Evolutionary conservation across 2,113 vertebrate species (phyloP), one percentile per base, ranked within the genome.

Genomic region (Chamaetylas fuelleborni): DNA sequence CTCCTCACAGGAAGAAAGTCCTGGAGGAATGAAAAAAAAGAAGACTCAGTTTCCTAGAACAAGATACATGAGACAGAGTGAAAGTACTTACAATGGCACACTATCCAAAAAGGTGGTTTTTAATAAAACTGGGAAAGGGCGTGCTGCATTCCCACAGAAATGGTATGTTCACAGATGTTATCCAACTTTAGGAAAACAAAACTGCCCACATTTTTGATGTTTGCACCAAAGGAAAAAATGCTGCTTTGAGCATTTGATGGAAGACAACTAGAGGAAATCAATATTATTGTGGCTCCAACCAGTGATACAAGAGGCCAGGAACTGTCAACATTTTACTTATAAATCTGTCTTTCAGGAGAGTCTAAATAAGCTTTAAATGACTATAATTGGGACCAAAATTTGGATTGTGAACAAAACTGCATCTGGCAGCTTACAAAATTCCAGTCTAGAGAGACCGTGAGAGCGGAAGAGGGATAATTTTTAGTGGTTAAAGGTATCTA

Each of bases 121-220:
- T 86, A 97, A 96, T 93, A 97, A 96, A 96, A 93, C 23, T 95
- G 86, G 86, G 87, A 95, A 96, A 95, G 92, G 36, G 58, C 83
- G 45, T 82, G 78, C 78, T 95, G 86, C 80, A 86, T 97, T 97
- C 90, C 96, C 93, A 95, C 82, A 95, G 88, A 97, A 96, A 97
- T 64, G 90, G 82, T 96, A 42, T 43, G 76, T 34, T 79, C 70
- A 95, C 51, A 93, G 58, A 97, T 28, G 86, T 61, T 96, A 65
- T 92, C 96, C 96, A 97, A 97, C 86, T 72, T 97, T 83, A 95
- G 81, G 86, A 96, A 96, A 97, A 91, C 79, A 95, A 95, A 97
- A 96, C 26, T 91, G 47, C 77, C 92, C 90, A 69, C 92, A 92
- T 97, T 96, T 98, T 96, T 97, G 24, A 94, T 95, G 77, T 93